phyloP scores from a whole-genome alignment of 1,140 invertebrate genomes.

The Trichogramma pretiosum region DNA sequence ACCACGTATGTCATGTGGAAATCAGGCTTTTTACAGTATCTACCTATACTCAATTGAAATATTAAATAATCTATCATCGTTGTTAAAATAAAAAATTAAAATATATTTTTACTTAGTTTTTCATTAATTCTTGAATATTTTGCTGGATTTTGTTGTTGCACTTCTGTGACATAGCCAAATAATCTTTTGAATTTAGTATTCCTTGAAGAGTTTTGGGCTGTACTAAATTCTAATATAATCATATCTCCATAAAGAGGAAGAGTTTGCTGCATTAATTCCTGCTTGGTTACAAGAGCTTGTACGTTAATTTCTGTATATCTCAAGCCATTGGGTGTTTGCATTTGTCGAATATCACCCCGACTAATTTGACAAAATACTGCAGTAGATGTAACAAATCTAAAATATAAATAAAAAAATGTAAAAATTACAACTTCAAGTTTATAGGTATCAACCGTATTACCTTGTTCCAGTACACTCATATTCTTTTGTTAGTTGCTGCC shows the following conservation, averaged over 20 bases:
- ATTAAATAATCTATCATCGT: slow-evolving; percentile 1
- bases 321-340: slow-evolving; percentile 9
- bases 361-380: slow-evolving; percentile 23
- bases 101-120: slow-evolving; percentile 15
- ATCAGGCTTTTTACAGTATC: slow-evolving; percentile 21
- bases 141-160: slow-evolving; percentile 18
- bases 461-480: slow-evolving; percentile 17
- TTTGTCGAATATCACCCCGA: slow-evolving; percentile 21
- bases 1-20: slow-evolving; percentile 25
- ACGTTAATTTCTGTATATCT: slow-evolving; percentile 23
- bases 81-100: slow-evolving; percentile 1
- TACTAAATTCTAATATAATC: slow-evolving; percentile 26
- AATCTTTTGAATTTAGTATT: slow-evolving; percentile 19
- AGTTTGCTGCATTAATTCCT: slow-evolving; percentile 12
- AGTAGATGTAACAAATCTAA: slow-evolving; percentile 11
- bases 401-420: background rate
- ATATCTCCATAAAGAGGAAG: slow-evolving; percentile 29
- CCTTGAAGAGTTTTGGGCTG: no score
- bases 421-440: no score
- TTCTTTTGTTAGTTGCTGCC: slow-evolving; percentile 27
- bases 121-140: slow-evolving; percentile 22
- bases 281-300: slow-evolving; percentile 21
- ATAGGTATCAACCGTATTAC: no score
- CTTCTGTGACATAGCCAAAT: slow-evolving; percentile 26
- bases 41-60: slow-evolving; percentile 9